Base-by-base conservation (phyloP, 1,140 invertebrate species). In the Yoshiicerus persimilis region DNA sequence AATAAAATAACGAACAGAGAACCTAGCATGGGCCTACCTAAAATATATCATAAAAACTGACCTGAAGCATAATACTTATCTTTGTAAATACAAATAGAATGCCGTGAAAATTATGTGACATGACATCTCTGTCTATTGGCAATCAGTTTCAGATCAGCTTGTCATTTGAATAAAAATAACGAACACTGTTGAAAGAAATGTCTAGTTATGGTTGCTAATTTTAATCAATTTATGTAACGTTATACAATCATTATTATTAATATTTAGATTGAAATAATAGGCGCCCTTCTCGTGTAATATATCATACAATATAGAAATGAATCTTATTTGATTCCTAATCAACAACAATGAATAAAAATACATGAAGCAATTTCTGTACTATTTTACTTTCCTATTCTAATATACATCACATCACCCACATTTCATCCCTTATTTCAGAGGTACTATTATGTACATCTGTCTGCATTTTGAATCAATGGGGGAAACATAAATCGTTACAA, bases 41-140 rank as follows among this genome's bases (percentile, higher is more conserved):
- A 30, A 70, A 30, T 25, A 70, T 70, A 47, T 47, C 41, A 47
- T 47, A 47, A 70, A 70, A 30, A 70, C 66, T 70, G 25, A 70
- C 66, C 66, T 70, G 66, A 70, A 70, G 66, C 64, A 66, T 66
- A 66, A 25, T 80, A 80, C 75, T 80, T 80, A 80, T 80, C 75
- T n/a, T 36, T 36, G 32, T 30, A 32, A 80, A 80, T 77, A 77
- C 16, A 9, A 66, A 66, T 80, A 36, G 8, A 80, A 80, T 80
- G 75, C 32, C 75, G 9, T 32, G 75, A 23, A 32, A 80, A 77
- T 77, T 56, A 30, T 70, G 66, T 30, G 30, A 70, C 32, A 11
- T 80, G 75, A 36, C 34, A 80, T 36, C 13, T 80, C 32, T 77
- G 20, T 38, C 75, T 27, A 30, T 70, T 30, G 64, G 64, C 64